Evolutionary conservation across 2,113 vertebrate species (phyloP), one percentile per base, ranked within the genome.

Genomic region (Athene cunicularia): DNA sequence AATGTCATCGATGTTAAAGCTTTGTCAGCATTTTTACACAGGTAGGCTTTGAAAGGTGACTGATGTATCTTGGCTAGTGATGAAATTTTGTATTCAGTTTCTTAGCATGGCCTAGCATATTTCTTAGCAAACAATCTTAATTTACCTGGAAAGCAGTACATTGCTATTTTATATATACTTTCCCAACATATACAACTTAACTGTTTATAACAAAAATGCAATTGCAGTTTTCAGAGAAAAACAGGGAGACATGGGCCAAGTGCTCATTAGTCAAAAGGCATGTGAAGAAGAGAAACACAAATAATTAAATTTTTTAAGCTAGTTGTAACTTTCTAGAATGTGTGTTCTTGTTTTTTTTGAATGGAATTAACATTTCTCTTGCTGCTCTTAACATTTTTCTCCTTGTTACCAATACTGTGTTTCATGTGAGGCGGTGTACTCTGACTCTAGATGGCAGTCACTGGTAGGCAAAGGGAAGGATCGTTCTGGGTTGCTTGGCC

Each of bases 391-490:
- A 11, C 24, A 1, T 87, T 91, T 71, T 52, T 75, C 58, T 68
- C 30, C 41, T 41, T 14, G 23, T 47, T 67, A 14, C 23, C 30
- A 21, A 8, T 4, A 2, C 21, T 11, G 32, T 63, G 64, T 37
- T 52, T 18, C 1, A 0, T 8, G 56, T 11, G 39, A 91, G 52
- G 60, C 1, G 0, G 13, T 41, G 88, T 22, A 1, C 86, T 71
- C 80, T 24, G 91, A 39, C 96, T 93, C 81, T 95, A 95, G 94
- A 6, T 96, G 94, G 91, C 96, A 97, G 91, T 96, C 94, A 76
- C 58, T 72, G 84, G 86, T 37, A 89, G 95, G 96, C 72, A 77
- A 86, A 88, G 59, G 71, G 55, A 74, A 45, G 47, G 66, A 19
- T 56, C 11, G 0, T 8, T 63, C 79, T 83, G 74, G 33, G 35